A percentile compares a stretch with the other conserved stretches of the same genome.
Conservation (phyloP, 2,113 vertebrate species). For the Leiothrix lutea region DNA sequence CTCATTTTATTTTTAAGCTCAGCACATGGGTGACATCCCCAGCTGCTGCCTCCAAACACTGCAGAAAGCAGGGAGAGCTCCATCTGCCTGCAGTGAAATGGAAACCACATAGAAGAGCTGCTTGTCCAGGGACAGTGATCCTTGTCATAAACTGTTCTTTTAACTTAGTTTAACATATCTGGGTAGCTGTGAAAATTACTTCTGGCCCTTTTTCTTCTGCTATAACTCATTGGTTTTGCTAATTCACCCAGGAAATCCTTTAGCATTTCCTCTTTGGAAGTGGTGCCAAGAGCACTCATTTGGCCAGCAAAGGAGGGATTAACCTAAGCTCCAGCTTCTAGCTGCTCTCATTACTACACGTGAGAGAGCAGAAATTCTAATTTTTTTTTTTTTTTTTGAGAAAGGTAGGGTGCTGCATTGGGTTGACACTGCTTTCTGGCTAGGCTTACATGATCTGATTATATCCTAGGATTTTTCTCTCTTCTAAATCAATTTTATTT, state of each 20-base stretch:
- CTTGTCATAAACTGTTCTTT: neutral
- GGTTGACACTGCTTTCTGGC: neutral
- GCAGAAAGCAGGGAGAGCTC: neutral
- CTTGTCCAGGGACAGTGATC: fast-evolving
- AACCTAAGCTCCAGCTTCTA: neutral
- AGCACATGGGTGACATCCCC: neutral
- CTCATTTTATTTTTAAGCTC: neutral
- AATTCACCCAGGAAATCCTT: neutral
- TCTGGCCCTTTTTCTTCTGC: neutral
- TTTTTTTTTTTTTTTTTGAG: neutral
- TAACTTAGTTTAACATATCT: neutral
- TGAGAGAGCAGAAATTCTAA: neutral
- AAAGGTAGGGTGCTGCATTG: neutral
- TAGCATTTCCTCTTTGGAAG: neutral
- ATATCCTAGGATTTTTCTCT: neutral
- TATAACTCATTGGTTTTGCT: neutral
- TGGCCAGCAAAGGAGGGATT: neutral
- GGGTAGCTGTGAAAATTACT: neutral
- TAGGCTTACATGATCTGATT: neutral
- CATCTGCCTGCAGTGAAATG: neutral
- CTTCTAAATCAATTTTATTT: neutral
- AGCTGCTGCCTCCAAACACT: neutral
- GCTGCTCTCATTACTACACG: neutral
- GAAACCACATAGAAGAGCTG: neutral
- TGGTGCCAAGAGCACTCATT: neutral